A percentile compares a stretch with the other conserved stretches of the same genome.
These are phyloP conservation scores for Albula glossodonta DNA, from an alignment of 2,113 vertebrate genomes.

Conservation along the genomic window DNA sequence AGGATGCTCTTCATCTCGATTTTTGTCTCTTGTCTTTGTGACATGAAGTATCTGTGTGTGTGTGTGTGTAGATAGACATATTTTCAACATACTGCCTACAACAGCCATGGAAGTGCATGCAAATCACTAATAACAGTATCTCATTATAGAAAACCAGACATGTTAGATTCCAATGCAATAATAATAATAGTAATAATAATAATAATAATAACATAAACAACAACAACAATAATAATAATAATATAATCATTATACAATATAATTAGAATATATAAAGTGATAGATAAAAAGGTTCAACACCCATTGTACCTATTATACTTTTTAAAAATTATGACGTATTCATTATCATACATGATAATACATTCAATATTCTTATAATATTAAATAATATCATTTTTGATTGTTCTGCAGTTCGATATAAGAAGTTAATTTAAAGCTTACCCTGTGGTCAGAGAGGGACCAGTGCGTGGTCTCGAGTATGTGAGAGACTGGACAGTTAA, in stretches of 20 bases:
- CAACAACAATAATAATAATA: too few species aligned
- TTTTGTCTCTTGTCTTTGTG: slow-evolving; percentile 14
- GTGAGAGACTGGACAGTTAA: slow-evolving; percentile 34
- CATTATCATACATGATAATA: too few species aligned
- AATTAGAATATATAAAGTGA: too few species aligned
- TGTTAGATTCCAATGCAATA: too few species aligned
- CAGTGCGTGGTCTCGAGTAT: slow-evolving; percentile 34
- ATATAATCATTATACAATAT: too few species aligned
- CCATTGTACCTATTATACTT: too few species aligned
- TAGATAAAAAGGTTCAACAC: too few species aligned
- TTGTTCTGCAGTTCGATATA: not conserved
- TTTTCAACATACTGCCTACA: not conserved
- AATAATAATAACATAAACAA: too few species aligned
- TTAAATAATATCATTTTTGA: not conserved
- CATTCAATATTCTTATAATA: not conserved
- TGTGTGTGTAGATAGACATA: not conserved
- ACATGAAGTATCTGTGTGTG: slow-evolving; percentile 16
- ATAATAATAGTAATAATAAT: too few species aligned
- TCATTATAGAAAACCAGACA: too few species aligned
- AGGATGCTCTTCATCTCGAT: slow-evolving; percentile 62
- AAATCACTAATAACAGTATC: too few species aligned
- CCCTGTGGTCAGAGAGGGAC: slow-evolving; percentile 3
- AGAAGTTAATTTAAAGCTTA: slow-evolving; percentile 1
- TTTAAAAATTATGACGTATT: too few species aligned
- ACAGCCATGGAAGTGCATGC: not conserved